Conservation (phyloP, 2,113 vertebrate genomes). For the Sebastes schlegelii region DNA sequence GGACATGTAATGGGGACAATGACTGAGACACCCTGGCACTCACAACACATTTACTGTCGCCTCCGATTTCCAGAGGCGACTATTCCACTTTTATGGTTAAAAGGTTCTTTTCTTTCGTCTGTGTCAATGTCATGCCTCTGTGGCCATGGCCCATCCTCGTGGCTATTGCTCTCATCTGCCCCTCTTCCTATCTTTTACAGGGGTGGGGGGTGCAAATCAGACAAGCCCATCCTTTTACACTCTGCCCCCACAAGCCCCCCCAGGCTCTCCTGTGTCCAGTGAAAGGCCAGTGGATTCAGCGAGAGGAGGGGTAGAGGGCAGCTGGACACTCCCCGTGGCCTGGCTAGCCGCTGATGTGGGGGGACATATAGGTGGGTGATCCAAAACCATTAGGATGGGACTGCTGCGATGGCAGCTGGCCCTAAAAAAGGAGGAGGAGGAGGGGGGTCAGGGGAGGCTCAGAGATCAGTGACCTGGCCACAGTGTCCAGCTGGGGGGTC, state of each 20-base stretch:
- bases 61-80: conserved; percentile 78
- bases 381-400: conserved; percentile 79
- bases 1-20: conserved; percentile 74
- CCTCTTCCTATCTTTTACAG: conserved; percentile 60
- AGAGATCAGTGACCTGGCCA: conserved; percentile 87
- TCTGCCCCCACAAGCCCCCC: conserved; percentile 52
- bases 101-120: conserved; percentile 76
- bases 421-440: conserved; percentile 59
- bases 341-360: conserved; percentile 52
- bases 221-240: conserved; percentile 66
- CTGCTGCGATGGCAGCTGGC: conserved; percentile 82
- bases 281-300: conserved; percentile 77
- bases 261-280: conserved; percentile 81
- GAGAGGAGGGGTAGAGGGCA: conserved; percentile 71
- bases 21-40: conserved; percentile 70
- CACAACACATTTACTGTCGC: conserved; percentile 76
- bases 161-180: conserved; percentile 71
- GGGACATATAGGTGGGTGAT: conserved; percentile 38
- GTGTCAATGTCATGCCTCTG: conserved; percentile 79
- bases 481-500: conserved; percentile 86
- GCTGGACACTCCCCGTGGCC: conserved; percentile 81
- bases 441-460: conserved; percentile 53
- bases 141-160: conserved; percentile 71
- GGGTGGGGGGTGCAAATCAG: conserved; percentile 40
- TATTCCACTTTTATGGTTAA: conserved; percentile 79